phyloP scores from a whole-genome alignment of 2,797 vertebrate species.

The Sitta carolinensis region DNA sequence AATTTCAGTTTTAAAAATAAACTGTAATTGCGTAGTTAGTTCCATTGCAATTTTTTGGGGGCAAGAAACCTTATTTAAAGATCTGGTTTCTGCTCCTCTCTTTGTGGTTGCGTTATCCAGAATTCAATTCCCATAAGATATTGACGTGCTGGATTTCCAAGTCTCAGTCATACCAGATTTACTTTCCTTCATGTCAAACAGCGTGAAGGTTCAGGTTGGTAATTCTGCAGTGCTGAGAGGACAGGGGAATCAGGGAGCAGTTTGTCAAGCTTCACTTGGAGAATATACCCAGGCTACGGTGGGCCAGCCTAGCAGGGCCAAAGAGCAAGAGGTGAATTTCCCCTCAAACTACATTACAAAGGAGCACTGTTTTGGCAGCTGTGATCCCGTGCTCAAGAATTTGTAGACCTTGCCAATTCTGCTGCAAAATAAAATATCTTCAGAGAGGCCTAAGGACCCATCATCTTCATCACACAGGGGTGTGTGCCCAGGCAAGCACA shows the following conservation, averaged over 20 bases:
- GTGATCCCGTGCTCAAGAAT: neutral
- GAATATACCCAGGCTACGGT: slow-evolving; percentile 28
- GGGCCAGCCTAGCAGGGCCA: neutral
- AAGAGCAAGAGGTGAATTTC: neutral
- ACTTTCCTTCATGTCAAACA: slow-evolving; percentile 24
- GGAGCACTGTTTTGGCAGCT: slow-evolving; percentile 40
- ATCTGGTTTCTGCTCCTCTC: neutral
- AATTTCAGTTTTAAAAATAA: slow-evolving; percentile 27
- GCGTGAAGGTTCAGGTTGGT: neutral
- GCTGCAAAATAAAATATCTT: neutral
- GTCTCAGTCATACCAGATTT: slow-evolving; percentile 46
- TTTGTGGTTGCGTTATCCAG: neutral
- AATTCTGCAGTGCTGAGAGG: neutral
- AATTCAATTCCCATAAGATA: neutral
- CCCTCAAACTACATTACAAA: neutral
- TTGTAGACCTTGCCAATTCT: neutral
- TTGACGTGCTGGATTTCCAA: neutral
- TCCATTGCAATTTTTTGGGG: neutral
- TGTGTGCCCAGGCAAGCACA: neutral
- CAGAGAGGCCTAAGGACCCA: neutral
- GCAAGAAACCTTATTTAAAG: slow-evolving; percentile 22
- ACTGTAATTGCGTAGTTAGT: neutral
- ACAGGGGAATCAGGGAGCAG: neutral
- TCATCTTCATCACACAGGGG: neutral
- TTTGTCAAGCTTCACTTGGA: slow-evolving; percentile 42